Conservation (phyloP, 2,113 vertebrate genomes). For the Menidia beryllina region DNA sequence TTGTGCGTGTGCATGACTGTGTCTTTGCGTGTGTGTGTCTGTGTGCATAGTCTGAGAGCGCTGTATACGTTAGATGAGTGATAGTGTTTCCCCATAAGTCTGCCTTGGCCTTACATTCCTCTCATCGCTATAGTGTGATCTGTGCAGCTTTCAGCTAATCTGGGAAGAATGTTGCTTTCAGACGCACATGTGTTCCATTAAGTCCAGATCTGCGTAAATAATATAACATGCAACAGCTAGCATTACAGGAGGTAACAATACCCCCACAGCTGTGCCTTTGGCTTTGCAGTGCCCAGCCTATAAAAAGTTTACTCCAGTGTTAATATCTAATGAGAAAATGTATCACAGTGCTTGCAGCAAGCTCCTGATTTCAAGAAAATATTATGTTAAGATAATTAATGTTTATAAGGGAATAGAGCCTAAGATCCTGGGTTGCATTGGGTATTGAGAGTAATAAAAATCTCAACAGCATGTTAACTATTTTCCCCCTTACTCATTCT, state of each 20-base stretch:
- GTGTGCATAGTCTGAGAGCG: conserved; percentile 16
- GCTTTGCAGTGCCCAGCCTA: conserved; percentile 65
- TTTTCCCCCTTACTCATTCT: not conserved
- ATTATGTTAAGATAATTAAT: conserved; percentile 22
- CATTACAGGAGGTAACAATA: conserved; percentile 81
- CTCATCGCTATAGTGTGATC: conserved; percentile 68
- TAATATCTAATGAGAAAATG: conserved; percentile 61
- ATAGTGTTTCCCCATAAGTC: conserved; percentile 72
- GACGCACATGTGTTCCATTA: conserved; percentile 82
- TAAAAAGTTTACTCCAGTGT: conserved; percentile 59
- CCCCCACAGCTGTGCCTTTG: conserved; percentile 74
- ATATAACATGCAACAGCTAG: conserved; percentile 79
- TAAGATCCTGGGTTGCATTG: not conserved
- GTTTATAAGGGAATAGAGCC: conserved; percentile 3
- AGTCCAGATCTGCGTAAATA: conserved; percentile 77
- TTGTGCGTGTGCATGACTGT: conserved; percentile 12
- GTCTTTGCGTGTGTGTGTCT: conserved; percentile 14
- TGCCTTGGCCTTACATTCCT: conserved; percentile 71
- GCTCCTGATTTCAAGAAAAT: conserved; percentile 20
- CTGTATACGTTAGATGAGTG: conserved; percentile 58
- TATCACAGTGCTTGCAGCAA: conserved; percentile 17
- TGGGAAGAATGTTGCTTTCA: conserved; percentile 77
- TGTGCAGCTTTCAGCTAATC: conserved; percentile 73
- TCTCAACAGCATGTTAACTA: not conserved
- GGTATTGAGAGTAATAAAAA: conserved; percentile 9